Evolutionary conservation across 2,797 vertebrate genomes (phyloP).

Genomic region (Emys orbicularis): DNA sequence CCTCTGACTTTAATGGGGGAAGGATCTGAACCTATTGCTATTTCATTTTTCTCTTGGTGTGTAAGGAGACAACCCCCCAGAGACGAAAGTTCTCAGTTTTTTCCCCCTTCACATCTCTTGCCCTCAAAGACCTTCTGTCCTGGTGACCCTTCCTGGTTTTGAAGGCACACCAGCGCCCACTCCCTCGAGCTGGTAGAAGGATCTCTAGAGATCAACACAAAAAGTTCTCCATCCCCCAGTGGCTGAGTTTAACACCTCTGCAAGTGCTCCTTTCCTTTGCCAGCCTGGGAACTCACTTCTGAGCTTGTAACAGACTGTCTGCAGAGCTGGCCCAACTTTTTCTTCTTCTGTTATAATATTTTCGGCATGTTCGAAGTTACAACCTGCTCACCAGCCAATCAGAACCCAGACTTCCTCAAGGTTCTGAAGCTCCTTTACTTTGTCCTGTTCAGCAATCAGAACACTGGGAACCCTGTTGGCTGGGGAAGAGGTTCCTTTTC

Average conservation of each 20-base stretch:
- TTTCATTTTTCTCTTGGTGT: background rate
- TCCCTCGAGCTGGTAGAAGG: background rate
- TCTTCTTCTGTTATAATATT: rapidly evolving
- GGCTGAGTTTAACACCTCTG: background rate
- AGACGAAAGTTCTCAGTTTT: background rate
- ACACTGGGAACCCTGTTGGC: background rate
- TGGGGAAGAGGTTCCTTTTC: rapidly evolving
- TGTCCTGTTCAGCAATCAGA: background rate
- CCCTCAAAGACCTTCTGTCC: background rate
- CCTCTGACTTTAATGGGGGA: background rate
- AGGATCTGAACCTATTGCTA: background rate
- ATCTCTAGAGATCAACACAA: rapidly evolving
- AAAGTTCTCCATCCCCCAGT: background rate
- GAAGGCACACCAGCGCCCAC: background rate
- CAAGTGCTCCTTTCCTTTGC: rapidly evolving
- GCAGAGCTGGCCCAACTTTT: background rate
- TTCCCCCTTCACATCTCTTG: background rate
- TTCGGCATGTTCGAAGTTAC: rapidly evolving
- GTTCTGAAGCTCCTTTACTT: background rate
- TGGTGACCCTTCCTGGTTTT: background rate
- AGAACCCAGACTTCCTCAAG: background rate
- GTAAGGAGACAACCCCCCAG: no score
- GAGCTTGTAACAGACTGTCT: rapidly evolving
- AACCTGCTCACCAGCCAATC: rapidly evolving
- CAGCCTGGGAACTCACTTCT: rapidly evolving